Evolutionary conservation across 2,113 vertebrate species (phyloP), one percentile per base, ranked within the genome.

Genomic region (Sylvilagus bachmani): DNA sequence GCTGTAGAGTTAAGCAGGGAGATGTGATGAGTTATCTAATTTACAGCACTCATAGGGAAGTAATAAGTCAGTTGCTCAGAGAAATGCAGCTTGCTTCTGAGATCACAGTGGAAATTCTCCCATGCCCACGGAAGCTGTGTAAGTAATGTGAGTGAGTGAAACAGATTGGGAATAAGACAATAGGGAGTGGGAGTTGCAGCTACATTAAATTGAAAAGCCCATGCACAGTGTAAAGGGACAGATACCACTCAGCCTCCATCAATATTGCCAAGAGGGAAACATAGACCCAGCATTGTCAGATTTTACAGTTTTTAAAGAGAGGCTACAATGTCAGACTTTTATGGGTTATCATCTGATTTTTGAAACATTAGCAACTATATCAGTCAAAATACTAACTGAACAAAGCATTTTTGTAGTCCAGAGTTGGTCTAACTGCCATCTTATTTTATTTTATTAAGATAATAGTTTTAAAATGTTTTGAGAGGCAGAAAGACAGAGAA

Each of bases 1-100:
- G 25, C 85, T 90, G 36, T 31, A 80, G 67, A 89, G n/a, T 93
- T 95, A 94, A 90, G 67, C 44, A 75, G 17, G 61, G 82, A 71
- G 22, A 81, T 73, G 36, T 51, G 55, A 11, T 83, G 66, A 84
- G 27, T 90, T 90, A 79, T 80, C 53, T 66, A 90, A 53, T 85
- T 94, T 31, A 81, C 4, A 85, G 24, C 10, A 71, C 6, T 90
- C 82, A 91, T 38, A 70, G 74, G 31, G n/a, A 94, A 91, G 90
- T 91, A 83, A 82, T 51, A 74, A 87, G 84, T 21, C 7, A 75
- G 33, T 90, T 49, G 78, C 9, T 90, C 19, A 75, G 22, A 83
- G 71, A 78, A 67, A 22, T 55, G 3, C 19, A 90, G 29, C 58
- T 16, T 75, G 27, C 14, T 75, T 90, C 71, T 93, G 36, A 92